A percentile compares a stretch with the other conserved stretches of the same genome.
phyloP scores from a whole-genome alignment of 1,140 invertebrate species.

The Coelopa frigida region DNA sequence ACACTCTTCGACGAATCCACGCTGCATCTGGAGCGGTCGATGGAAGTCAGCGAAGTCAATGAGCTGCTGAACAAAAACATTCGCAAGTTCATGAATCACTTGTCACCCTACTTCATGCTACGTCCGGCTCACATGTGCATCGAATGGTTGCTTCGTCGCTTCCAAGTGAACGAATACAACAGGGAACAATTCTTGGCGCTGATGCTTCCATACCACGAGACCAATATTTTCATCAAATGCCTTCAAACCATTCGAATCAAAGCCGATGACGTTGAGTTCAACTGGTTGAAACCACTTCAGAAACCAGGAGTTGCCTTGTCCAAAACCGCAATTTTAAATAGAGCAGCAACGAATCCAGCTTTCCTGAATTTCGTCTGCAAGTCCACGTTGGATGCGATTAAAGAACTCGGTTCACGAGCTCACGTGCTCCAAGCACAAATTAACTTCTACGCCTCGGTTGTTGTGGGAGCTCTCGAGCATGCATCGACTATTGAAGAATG shows the following conservation, averaged over 20 bases:
- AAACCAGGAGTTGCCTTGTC: conserved; percentile 64
- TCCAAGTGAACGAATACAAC: conserved; percentile 83
- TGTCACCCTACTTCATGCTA: conserved; percentile 83
- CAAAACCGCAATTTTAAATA: conserved; percentile 63
- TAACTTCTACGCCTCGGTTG: conserved; percentile 67
- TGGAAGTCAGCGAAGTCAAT: conserved; percentile 69
- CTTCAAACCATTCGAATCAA: conserved; percentile 68
- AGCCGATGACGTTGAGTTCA: conserved; percentile 59
- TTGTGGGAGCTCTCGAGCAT: conserved; percentile 61
- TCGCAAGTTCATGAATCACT: conserved; percentile 67
- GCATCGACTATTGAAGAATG: conserved; percentile 54
- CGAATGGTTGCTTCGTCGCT: conserved; percentile 89
- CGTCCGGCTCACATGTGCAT: conserved; percentile 79
- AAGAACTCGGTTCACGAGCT: conserved; percentile 54
- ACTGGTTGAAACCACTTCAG: conserved; percentile 67
- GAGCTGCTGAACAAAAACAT: conserved; percentile 67
- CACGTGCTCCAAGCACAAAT: conserved; percentile 60
- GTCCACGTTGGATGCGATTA: conserved; percentile 57
- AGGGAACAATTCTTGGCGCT: conserved; percentile 68
- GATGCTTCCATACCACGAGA: conserved; percentile 86
- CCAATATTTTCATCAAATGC: conserved; percentile 76
- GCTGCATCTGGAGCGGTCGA: conserved; percentile 69
- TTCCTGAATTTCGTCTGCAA: conserved; percentile 71
- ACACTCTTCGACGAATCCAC: conserved; percentile 69
- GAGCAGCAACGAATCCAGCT: conserved; percentile 58